phyloP scores from a whole-genome alignment of 2,888 invertebrate species.

The Acrobasis consociella region DNA sequence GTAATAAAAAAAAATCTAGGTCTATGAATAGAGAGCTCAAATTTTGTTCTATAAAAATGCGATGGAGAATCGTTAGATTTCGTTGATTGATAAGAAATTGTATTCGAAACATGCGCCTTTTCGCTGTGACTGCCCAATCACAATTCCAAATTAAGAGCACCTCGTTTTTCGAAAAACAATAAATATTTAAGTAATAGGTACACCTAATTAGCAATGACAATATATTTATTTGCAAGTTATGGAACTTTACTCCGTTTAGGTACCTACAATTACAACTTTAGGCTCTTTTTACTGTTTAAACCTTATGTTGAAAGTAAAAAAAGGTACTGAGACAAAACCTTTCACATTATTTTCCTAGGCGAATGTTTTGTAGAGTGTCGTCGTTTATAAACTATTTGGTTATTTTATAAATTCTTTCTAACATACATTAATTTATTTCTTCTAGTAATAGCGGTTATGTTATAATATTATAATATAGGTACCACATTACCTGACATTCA shows the following conservation, averaged over 20 bases:
- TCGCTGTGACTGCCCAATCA: background rate
- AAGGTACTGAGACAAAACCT: background rate
- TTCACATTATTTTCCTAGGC: background rate
- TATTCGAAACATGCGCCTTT: background rate
- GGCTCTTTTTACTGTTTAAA: background rate
- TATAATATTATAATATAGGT: background rate
- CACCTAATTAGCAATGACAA: background rate
- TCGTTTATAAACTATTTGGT: background rate
- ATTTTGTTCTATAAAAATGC: background rate
- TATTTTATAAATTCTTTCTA: background rate
- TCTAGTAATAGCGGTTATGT: background rate
- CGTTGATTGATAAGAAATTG: slow-evolving; percentile 9
- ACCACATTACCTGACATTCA: slow-evolving; percentile 2
- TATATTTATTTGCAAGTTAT: background rate
- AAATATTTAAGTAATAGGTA: background rate
- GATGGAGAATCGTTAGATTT: slow-evolving; percentile 10
- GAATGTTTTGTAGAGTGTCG: background rate
- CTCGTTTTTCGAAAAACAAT: slow-evolving; percentile 5
- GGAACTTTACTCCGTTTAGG: background rate
- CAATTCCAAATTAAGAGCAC: background rate
- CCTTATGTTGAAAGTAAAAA: background rate
- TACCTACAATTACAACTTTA: background rate
- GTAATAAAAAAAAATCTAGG: background rate
- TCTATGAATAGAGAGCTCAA: slow-evolving; percentile 17
- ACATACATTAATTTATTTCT: slow-evolving; percentile 6